Base-by-base conservation (phyloP, 2,888 invertebrate genomes). In the Eupithecia pulchellata region DNA sequence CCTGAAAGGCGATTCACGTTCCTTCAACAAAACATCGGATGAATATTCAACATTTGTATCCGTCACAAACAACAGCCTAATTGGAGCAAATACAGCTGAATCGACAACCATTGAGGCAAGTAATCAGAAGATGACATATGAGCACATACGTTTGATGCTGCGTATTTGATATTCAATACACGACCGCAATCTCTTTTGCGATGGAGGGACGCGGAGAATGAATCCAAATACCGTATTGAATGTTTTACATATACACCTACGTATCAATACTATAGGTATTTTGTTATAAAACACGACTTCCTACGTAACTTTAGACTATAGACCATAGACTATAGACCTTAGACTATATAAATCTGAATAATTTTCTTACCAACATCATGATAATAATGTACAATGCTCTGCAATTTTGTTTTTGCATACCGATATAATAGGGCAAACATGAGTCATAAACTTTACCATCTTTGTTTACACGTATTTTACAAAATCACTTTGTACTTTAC, bases 181-280 rank as follows among this genome's bases (percentile, higher is more conserved):
- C 90, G 88, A 88, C 83, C 82, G 83, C 87, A 88, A 89, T 89
- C 86, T 89, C 86, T 87, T 86, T 88, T 84, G 85, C 85, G 86
- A 84, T 82, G 81, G 76, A 75, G 77, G 77, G 77, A 79, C 75
- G 77, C 84, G 78, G 77, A 78, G 73, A 74, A 77, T 81, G 87
- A 87, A 86, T 86, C 75, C 79, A 83, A 85, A 89, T 86, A 80
- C 76, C 78, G 69, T 78, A 78, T 79, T 81, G 80, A 82, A 82
- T 81, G 78, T 74, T 68, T 72, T 77, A 76, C 77, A 75, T 70
- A 77, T 77, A 79, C n/a, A n/a, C n/a, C n/a, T 63, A 30, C 68
- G 58, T 58, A 68, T 64, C 71, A 61, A 72, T 34, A 61, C 34
- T 2, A 11, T n/a, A n/a, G n/a, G n/a, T n/a, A n/a, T n/a, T 32